Percentiles rank a stretch among this genome's conserved stretches.
These are phyloP conservation scores for Pyralis farinalis DNA, from an alignment of 2,888 invertebrate species.

Conservation along the genomic window DNA sequence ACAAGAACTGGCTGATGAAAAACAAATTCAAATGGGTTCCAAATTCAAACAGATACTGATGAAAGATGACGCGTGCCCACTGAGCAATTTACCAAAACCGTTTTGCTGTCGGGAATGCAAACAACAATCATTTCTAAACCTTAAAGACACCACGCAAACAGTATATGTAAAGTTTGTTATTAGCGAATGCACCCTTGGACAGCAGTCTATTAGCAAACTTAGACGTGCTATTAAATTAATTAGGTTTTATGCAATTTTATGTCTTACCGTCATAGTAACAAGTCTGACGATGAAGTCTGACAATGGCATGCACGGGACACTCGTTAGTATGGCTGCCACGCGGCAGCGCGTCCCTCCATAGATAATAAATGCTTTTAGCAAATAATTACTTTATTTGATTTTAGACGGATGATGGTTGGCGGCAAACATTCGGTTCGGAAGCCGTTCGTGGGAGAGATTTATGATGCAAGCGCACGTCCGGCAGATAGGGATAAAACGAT, in stretches of 20 bases:
- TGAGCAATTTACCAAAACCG: background rate
- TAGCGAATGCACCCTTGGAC: background rate
- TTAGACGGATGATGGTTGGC: conserved; percentile 74
- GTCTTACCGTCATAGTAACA: too few relatives aligned
- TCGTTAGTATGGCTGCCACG: conserved; percentile 47
- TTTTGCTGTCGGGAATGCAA: conserved; percentile 14
- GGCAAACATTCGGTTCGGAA: conserved; percentile 51
- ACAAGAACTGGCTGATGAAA: conserved; percentile 68
- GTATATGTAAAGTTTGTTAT: too few relatives aligned
- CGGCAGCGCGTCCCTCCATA: conserved; percentile 62
- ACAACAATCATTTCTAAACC: conserved; percentile 14
- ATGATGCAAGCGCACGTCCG: conserved; percentile 28
- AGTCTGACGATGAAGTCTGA: too few relatives aligned
- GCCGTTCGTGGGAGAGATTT: conserved; percentile 61
- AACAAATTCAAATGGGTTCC: conserved; percentile 71
- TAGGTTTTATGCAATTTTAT: too few relatives aligned
- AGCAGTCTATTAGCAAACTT: conserved; percentile 12
- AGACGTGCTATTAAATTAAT: too few relatives aligned
- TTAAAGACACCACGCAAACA: too few relatives aligned
- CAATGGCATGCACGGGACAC: background rate
- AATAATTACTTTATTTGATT: conserved; percentile 79
- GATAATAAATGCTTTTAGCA: conserved; percentile 77
- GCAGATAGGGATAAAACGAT: too few relatives aligned
- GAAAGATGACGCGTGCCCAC: conserved; percentile 67
- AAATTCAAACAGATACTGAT: conserved; percentile 76